Evolutionary conservation across 53 echinoderm and acorn worm species (phyloP), one percentile per base, ranked within the genome.

Genomic region (Patiria pectinifera): DNA sequence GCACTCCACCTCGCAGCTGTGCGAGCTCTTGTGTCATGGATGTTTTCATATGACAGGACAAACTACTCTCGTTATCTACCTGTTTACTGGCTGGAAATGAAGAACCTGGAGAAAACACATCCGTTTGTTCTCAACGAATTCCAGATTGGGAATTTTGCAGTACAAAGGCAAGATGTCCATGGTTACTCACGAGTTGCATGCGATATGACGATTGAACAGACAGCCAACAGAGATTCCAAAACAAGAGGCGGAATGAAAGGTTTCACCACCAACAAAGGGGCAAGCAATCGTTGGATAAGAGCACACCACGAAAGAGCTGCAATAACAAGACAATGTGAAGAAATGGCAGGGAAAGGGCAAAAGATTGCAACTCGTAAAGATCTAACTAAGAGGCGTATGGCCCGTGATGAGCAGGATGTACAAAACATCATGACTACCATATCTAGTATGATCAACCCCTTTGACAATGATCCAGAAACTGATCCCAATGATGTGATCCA

Each of bases 151-250:
- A 87, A 81, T 19, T 95, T 80, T 70, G 75, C 93, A 62, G 95
- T 91, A 24, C 93, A 95, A 46, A 60, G 93, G 18, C 91, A 93
- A 90, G 85, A 86, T 43, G 13, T 11, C 23, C 77, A 86, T 93
- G 62, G 46, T 63, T 91, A 75, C 78, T n/a, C 93, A 71, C 44
- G 47, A 6, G 71, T 91, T 61, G 91, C 95, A 11, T 93, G 93
- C 76, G 95, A 95, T 48, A 75, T 76, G 62, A 75, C 87, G 4
- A 93, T 93, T 63, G 93, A 95, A 80, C 82, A 95, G 77, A 95
- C 95, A 18, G 81, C 59, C 16, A 95, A 95, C 87, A 22, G 95
- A 44, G 95, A 95, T 76, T 93, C 74, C n/a, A 93, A 94, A 83
- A 92, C 93, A 44, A 76, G 14, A 25, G 95, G 91, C 3, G 89